Conservation (phyloP, 2,797 vertebrate genomes). For the Neoniphon sammara region DNA sequence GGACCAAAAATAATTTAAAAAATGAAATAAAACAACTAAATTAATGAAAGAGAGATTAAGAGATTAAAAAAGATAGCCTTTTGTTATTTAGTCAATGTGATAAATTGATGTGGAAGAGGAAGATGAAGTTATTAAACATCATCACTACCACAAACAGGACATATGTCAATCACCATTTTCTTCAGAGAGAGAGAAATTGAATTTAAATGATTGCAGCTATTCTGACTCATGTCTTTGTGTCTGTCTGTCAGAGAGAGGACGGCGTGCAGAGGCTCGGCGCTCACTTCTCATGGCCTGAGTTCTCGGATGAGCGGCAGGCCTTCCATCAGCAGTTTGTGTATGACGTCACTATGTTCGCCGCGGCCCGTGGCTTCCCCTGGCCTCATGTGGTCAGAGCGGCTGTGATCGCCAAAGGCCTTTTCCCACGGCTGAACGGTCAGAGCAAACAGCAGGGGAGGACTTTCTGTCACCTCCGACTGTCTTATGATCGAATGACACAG, state of each 20-base stretch:
- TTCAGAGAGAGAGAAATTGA: too few species aligned
- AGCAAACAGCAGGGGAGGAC: background rate
- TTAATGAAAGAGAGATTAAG: too few species aligned
- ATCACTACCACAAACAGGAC: too few species aligned
- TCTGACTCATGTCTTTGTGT: constrained; percentile 3
- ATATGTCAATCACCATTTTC: too few species aligned
- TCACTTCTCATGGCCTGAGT: constrained; percentile 65
- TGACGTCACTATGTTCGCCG: constrained; percentile 40
- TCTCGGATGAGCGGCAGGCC: constrained; percentile 27
- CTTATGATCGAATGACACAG: too few species aligned
- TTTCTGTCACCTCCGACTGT: too few species aligned
- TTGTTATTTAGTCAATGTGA: too few species aligned
- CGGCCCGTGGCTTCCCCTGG: constrained; percentile 54
- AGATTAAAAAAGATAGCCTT: too few species aligned
- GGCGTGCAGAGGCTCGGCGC: constrained; percentile 57
- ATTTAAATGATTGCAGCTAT: background rate
- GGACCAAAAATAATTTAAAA: too few species aligned
- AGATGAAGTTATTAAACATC: too few species aligned
- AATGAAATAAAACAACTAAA: too few species aligned
- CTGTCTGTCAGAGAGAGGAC: constrained; percentile 50
- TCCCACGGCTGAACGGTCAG: constrained; percentile 63
- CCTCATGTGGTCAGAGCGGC: constrained; percentile 49
- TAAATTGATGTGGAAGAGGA: too few species aligned
- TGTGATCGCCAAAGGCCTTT: constrained; percentile 48
- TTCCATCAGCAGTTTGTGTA: constrained; percentile 73